These are phyloP conservation scores for Drosophila ohnishii DNA, from an alignment of 1,140 invertebrate genomes.

Conservation along the genomic window DNA sequence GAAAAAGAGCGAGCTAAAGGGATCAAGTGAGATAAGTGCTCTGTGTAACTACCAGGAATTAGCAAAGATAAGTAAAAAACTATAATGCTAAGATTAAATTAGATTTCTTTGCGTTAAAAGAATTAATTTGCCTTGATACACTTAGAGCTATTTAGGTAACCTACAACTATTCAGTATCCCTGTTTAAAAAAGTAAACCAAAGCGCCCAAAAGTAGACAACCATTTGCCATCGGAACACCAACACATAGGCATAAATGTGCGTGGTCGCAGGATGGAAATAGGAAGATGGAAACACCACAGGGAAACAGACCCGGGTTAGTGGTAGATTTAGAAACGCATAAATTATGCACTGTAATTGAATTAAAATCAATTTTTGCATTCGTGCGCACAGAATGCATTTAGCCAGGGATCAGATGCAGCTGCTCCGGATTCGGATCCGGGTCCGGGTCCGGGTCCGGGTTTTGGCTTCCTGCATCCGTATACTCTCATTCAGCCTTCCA, in stretches of 20 bases:
- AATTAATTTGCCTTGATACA: no score
- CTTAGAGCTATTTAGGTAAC: background rate
- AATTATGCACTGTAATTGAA: slow-evolving; percentile 75
- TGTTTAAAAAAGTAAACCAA: background rate
- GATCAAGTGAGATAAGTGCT: background rate
- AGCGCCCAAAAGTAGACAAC: background rate
- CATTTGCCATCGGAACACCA: background rate
- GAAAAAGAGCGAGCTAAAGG: slow-evolving; percentile 8
- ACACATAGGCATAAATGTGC: background rate
- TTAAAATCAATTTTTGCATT: slow-evolving; percentile 73
- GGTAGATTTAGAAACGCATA: slow-evolving; percentile 68
- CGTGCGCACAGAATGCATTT: slow-evolving; percentile 39
- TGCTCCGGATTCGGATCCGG: slow-evolving; percentile 30
- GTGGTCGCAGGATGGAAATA: background rate
- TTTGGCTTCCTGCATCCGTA: slow-evolving; percentile 13
- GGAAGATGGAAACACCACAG: background rate
- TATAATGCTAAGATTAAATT: background rate
- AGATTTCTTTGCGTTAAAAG: no score
- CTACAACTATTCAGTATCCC: background rate
- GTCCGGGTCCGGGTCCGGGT: background rate
- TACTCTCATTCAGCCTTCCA: slow-evolving; percentile 7
- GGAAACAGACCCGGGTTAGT: slow-evolving; percentile 3
- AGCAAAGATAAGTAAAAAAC: background rate
- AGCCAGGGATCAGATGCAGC: slow-evolving; percentile 37
- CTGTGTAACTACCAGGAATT: background rate